phyloP scores from a whole-genome alignment of 2,888 invertebrate genomes.

The Ornithoptera alexandrae region DNA sequence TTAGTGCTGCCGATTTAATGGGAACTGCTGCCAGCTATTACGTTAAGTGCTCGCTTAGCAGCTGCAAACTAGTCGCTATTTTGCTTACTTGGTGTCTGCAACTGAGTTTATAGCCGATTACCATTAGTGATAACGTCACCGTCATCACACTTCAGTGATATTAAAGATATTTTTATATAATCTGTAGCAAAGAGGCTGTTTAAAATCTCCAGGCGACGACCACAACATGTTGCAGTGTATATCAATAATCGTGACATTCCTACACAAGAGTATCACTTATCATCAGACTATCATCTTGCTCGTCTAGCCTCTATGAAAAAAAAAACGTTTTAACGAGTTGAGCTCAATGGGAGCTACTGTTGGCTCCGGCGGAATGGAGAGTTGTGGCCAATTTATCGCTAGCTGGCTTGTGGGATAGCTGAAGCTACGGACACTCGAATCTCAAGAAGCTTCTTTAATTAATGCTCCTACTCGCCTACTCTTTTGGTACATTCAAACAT shows the following conservation, averaged over 20 bases:
- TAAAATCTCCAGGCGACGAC: too few relatives aligned
- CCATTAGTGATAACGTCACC: too few relatives aligned
- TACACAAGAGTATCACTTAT: too few relatives aligned
- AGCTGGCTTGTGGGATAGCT: neutral
- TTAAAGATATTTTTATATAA: too few relatives aligned
- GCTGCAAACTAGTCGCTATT: constrained; percentile 1
- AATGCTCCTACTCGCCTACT: constrained; percentile 5
- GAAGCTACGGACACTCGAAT: constrained; percentile 14
- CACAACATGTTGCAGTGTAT: too few relatives aligned
- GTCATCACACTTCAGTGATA: too few relatives aligned
- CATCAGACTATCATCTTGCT: too few relatives aligned
- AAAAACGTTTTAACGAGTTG: constrained; percentile 1
- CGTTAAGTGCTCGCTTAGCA: neutral
- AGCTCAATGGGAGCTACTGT: neutral
- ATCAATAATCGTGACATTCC: too few relatives aligned
- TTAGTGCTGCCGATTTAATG: neutral
- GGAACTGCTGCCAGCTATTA: neutral
- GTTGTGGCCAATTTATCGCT: constrained; percentile 20
- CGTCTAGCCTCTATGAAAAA: too few relatives aligned
- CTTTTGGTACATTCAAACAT: neutral
- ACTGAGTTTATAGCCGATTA: too few relatives aligned
- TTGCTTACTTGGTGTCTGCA: neutral
- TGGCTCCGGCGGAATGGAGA: constrained; percentile 1
- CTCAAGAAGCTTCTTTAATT: constrained; percentile 10
- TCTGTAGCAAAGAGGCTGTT: too few relatives aligned